phyloP scores from a whole-genome alignment of 2,797 vertebrate genomes.

The Melanotaenia nigrans region DNA sequence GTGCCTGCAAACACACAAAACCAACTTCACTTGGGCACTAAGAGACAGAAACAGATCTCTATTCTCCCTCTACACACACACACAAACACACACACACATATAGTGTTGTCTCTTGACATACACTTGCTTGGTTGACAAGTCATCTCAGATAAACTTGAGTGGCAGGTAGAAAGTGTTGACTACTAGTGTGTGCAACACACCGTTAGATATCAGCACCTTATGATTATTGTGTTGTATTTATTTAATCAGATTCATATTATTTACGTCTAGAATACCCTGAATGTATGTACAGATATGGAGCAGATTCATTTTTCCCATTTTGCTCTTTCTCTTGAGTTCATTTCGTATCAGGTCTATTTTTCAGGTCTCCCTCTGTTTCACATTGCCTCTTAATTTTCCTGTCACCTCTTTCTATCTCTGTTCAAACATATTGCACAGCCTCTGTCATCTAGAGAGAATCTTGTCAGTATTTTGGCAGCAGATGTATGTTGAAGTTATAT shows the following conservation, averaged over 20 bases:
- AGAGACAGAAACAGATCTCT: constrained; percentile 59
- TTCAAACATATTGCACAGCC: constrained; percentile 72
- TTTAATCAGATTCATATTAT: constrained; percentile 64
- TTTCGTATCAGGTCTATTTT: constrained; percentile 19
- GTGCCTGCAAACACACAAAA: constrained; percentile 36
- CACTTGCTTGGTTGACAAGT: constrained; percentile 79
- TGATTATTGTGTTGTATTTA: constrained; percentile 65
- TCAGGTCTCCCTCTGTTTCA: constrained; percentile 47
- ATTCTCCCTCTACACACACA: constrained; percentile 19
- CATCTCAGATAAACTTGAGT: constrained; percentile 84
- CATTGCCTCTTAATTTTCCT: constrained; percentile 73
- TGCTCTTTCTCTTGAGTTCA: constrained; percentile 16
- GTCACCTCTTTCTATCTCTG: constrained; percentile 73
- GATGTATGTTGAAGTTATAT: constrained; percentile 70
- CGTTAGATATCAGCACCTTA: constrained; percentile 53
- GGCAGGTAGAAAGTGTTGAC: constrained; percentile 81
- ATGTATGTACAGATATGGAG: constrained; percentile 28
- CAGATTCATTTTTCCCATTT: constrained; percentile 20
- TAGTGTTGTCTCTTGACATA: constrained; percentile 68
- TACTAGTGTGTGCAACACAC: constrained; percentile 64
- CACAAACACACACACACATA: constrained; percentile 38
- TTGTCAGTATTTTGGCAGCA: constrained; percentile 70
- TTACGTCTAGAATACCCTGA: constrained; percentile 52
- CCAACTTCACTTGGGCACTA: constrained; percentile 27
- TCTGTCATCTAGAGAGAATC: constrained; percentile 71